Percentiles rank a stretch among this genome's conserved stretches.
Evolutionary conservation across 2,113 vertebrate genomes (phyloP).

Genomic region (Pantherophis guttatus): DNA sequence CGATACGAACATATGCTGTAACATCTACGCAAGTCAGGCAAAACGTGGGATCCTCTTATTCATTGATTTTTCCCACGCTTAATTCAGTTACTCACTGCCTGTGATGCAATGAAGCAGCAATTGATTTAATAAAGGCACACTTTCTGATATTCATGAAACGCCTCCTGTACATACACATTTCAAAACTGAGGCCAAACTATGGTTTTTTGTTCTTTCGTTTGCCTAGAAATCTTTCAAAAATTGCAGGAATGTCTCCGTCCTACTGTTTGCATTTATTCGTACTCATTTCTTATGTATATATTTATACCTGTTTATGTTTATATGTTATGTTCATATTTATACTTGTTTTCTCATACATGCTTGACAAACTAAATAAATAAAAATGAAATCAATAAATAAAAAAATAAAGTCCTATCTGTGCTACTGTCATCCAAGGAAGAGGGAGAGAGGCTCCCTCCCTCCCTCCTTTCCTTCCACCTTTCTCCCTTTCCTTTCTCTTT

Average conservation of each 20-base stretch:
- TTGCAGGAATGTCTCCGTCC: background rate
- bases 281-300: too few relatives aligned
- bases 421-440: background rate
- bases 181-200: background rate
- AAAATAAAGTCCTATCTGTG: background rate
- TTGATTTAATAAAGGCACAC: conserved; percentile 17
- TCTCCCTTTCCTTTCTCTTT: too few relatives aligned
- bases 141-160: conserved; percentile 9
- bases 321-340: too few relatives aligned
- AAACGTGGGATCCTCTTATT: background rate
- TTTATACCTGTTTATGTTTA: too few relatives aligned
- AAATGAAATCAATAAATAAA: too few relatives aligned
- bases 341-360: too few relatives aligned
- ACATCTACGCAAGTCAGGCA: background rate
- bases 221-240: background rate
- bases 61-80: background rate
- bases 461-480: background rate
- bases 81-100: background rate
- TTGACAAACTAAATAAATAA: too few relatives aligned
- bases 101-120: background rate
- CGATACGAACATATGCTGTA: background rate
- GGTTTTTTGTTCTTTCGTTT: background rate
- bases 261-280: too few relatives aligned
- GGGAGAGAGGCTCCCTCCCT: background rate
- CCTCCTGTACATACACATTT: background rate